These are phyloP conservation scores for Hemicrepidius hirtus DNA, from an alignment of 2,888 invertebrate species.

Conservation along the genomic window DNA sequence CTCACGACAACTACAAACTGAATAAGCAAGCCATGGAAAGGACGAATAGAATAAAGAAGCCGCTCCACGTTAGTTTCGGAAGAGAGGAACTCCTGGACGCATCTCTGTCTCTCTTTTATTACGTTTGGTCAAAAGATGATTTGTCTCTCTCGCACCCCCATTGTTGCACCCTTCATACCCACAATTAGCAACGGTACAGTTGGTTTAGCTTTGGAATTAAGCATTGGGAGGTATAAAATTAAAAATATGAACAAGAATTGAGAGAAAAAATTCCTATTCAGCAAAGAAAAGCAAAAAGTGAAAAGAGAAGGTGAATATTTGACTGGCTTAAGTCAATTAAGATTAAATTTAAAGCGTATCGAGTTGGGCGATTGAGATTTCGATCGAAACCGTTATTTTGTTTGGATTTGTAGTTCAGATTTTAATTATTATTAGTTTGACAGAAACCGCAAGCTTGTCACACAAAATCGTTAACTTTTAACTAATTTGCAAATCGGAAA, in stretches of 20 bases:
- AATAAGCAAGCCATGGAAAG: constrained; percentile 51
- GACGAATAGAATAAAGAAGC: constrained; percentile 52
- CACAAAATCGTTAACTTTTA: constrained; percentile 15
- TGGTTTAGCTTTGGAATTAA: constrained; percentile 33
- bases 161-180: constrained; percentile 44
- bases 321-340: constrained; percentile 12
- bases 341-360: constrained; percentile 1
- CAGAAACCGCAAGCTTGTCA: constrained; percentile 13
- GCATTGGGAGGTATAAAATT: constrained; percentile 6
- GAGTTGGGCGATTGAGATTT: background rate
- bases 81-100: constrained; percentile 49
- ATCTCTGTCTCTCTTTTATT: constrained; percentile 42
- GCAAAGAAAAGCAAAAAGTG: background rate
- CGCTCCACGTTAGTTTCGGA: constrained; percentile 51
- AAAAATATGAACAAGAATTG: too few relatives aligned
- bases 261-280: too few relatives aligned
- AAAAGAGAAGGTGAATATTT: constrained; percentile 12
- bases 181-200: constrained; percentile 50
- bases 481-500: constrained; percentile 12
- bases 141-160: constrained; percentile 41
- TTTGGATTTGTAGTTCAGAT: background rate
- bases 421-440: constrained; percentile 14
- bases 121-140: constrained; percentile 4
- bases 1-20: constrained; percentile 50
- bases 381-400: constrained; percentile 24